These are phyloP conservation scores for Chaunax sp. DNA, from an alignment of 2,797 vertebrate species.

Conservation along the genomic window DNA sequence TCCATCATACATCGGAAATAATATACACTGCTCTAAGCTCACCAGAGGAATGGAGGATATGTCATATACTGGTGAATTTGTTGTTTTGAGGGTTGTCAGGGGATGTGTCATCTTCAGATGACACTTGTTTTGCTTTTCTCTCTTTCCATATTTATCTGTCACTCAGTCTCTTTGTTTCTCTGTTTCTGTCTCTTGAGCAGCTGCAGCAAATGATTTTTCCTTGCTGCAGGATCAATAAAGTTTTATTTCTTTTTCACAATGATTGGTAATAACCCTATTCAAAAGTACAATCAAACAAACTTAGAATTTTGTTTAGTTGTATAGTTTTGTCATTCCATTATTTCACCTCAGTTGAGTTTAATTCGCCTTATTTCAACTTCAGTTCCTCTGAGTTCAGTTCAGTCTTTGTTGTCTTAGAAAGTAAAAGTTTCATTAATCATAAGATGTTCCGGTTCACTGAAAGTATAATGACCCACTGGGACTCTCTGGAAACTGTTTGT, in stretches of 20 bases:
- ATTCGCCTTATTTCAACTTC: constrained; percentile 23
- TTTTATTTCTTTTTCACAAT: neutral
- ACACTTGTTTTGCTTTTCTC: too few relatives aligned
- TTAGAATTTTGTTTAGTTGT: neutral
- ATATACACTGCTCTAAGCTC: too few relatives aligned
- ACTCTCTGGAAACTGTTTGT: constrained; percentile 42
- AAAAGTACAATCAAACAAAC: too few relatives aligned
- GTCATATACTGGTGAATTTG: too few relatives aligned
- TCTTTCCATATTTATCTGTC: neutral
- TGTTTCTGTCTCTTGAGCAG: neutral
- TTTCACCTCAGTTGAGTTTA: constrained; percentile 5
- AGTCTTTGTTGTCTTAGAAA: constrained; percentile 40
- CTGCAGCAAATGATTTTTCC: neutral
- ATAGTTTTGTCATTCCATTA: neutral
- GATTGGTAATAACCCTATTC: neutral
- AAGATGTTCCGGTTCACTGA: constrained; percentile 37
- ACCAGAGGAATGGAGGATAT: too few relatives aligned
- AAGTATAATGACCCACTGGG: constrained; percentile 43
- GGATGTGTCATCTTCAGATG: too few relatives aligned
- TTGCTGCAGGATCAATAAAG: neutral
- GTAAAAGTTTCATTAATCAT: constrained; percentile 47
- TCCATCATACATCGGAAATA: too few relatives aligned
- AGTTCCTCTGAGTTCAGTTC: constrained; percentile 17
- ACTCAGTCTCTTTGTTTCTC: neutral
- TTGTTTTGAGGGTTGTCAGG: too few relatives aligned